A percentile compares a stretch with the other conserved stretches of the same genome.
Evolutionary conservation across 2,888 invertebrate genomes (phyloP).

Genomic region (Alloplasta piceator): DNA sequence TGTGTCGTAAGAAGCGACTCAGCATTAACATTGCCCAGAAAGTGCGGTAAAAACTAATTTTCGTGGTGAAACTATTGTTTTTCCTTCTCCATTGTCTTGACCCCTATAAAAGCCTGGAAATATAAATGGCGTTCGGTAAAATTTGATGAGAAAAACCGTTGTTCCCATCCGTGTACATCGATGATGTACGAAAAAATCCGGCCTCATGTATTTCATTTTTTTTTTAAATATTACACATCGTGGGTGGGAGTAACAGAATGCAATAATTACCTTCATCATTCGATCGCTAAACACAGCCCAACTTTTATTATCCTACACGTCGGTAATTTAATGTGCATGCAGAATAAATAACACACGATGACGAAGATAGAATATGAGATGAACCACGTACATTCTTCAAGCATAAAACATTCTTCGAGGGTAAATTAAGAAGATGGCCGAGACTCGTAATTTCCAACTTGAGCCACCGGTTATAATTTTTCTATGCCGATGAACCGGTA

Average conservation of each 20-base stretch:
- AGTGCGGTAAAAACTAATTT: too few relatives aligned
- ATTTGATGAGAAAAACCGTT: too few relatives aligned
- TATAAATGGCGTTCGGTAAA: too few relatives aligned
- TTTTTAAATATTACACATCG: background rate
- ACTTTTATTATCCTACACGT: background rate
- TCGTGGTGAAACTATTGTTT: too few relatives aligned
- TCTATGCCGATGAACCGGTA: slow-evolving; percentile 19
- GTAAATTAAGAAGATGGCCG: background rate
- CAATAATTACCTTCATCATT: slow-evolving; percentile 7
- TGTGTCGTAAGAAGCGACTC: too few relatives aligned
- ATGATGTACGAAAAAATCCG: background rate
- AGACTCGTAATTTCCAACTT: slow-evolving; percentile 1
- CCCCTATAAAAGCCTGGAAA: too few relatives aligned
- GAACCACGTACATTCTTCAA: background rate
- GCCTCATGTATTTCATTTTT: background rate
- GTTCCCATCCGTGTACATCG: too few relatives aligned
- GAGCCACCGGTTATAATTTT: background rate
- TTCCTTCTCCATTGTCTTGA: too few relatives aligned
- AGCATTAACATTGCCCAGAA: too few relatives aligned
- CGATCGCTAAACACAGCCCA: background rate
- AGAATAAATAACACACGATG: background rate
- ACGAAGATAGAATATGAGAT: background rate
- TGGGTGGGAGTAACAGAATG: background rate
- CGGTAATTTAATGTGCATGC: background rate
- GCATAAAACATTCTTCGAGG: background rate